Evolutionary conservation across 2,113 vertebrate genomes (phyloP).

Genomic region (Dicerorhinus sumatrensis): DNA sequence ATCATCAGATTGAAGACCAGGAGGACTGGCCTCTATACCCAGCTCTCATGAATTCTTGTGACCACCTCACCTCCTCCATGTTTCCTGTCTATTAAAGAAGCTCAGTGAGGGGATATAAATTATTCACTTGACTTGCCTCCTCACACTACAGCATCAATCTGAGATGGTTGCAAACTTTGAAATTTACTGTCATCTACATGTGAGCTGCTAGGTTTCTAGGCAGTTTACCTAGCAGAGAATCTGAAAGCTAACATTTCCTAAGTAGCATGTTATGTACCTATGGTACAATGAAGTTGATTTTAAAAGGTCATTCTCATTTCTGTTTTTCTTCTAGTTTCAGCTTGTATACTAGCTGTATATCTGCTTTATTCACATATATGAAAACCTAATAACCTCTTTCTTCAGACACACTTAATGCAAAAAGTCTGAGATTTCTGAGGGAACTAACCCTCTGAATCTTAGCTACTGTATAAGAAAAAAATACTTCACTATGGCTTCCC

Average conservation of each 20-base stretch:
- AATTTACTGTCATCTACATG: background rate
- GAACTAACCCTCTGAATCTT: slow-evolving; percentile 34
- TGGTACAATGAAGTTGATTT: slow-evolving; percentile 2
- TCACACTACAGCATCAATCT: background rate
- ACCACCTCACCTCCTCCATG: background rate
- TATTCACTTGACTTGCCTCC: slow-evolving; percentile 9
- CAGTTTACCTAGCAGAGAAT: background rate
- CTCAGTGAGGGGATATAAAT: slow-evolving; percentile 5
- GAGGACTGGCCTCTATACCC: background rate
- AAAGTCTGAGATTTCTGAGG: slow-evolving; percentile 45
- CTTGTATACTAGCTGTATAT: background rate
- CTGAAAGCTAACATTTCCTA: slow-evolving; percentile 44
- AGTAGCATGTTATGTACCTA: background rate
- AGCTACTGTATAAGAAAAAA: background rate
- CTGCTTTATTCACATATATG: slow-evolving; percentile 12
- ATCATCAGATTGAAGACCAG: background rate
- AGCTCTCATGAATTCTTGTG: background rate
- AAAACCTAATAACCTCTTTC: slow-evolving; percentile 23
- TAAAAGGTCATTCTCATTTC: slow-evolving; percentile 52
- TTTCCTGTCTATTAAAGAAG: slow-evolving; percentile 13
- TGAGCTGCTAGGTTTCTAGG: background rate
- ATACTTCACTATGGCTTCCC: slow-evolving; percentile 2
- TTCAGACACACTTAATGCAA: slow-evolving; percentile 7
- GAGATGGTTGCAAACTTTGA: background rate
- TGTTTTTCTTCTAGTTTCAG: slow-evolving; percentile 27